phyloP scores from a whole-genome alignment of 2,797 vertebrate genomes.

The Botia almorhae region DNA sequence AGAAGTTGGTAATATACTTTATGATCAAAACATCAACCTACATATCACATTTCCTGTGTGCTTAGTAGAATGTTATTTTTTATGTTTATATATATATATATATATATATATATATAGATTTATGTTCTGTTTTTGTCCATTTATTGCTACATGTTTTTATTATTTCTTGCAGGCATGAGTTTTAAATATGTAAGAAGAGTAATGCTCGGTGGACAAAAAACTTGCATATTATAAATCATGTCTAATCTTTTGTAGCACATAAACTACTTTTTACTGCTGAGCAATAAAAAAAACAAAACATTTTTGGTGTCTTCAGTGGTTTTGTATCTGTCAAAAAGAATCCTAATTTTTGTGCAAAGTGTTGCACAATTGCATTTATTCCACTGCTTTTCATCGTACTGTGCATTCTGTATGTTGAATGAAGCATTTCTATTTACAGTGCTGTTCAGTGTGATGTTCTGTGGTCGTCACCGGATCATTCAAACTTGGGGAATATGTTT shows the following conservation, averaged over 20 bases:
- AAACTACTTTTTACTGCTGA: constrained; percentile 85
- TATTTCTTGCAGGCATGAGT: constrained; percentile 17
- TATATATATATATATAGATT: constrained; percentile 58
- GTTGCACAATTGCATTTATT: background rate
- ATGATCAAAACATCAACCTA: constrained; percentile 59
- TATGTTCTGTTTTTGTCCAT: constrained; percentile 59
- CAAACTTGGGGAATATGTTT: too few relatives aligned
- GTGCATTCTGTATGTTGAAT: constrained; percentile 51
- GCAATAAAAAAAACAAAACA: constrained; percentile 80
- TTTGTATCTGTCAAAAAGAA: background rate
- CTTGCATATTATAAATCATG: constrained; percentile 70
- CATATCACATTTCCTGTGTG: constrained; percentile 67
- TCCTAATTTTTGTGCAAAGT: background rate
- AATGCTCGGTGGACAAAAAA: constrained; percentile 62
- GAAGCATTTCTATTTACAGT: constrained; percentile 47
- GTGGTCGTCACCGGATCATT: background rate
- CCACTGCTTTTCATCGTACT: too few relatives aligned
- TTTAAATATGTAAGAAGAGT: constrained; percentile 27
- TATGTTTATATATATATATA: constrained; percentile 50
- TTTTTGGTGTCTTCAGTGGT: constrained; percentile 23
- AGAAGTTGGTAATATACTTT: constrained; percentile 55
- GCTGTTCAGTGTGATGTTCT: background rate
- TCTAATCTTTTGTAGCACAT: constrained; percentile 82
- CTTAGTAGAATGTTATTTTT: constrained; percentile 69
- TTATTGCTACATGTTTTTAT: constrained; percentile 40